phyloP scores from a whole-genome alignment of 2,888 invertebrate genomes.

The Baronia brevicornis region DNA sequence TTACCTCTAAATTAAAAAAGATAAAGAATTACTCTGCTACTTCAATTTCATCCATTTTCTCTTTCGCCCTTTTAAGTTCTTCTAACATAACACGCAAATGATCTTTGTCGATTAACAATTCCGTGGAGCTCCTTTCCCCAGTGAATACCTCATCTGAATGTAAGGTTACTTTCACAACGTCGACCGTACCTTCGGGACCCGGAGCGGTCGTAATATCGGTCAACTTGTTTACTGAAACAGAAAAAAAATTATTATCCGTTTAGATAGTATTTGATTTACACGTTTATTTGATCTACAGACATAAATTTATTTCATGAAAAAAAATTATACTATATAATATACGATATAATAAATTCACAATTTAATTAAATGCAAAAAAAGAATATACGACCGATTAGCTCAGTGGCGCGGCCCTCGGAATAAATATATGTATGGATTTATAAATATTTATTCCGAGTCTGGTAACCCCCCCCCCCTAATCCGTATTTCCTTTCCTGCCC shows the following conservation, averaged over 20 bases:
- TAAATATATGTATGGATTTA: no score
- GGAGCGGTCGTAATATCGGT: constrained; percentile 38
- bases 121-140: constrained; percentile 39
- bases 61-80: constrained; percentile 47
- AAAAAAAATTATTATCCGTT: constrained; percentile 5
- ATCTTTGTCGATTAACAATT: constrained; percentile 47
- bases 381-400: no score
- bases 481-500: no score
- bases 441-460: no score
- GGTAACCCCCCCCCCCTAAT: no score
- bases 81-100: constrained; percentile 38
- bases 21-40: background rate
- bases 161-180: constrained; percentile 43
- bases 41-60: constrained; percentile 49
- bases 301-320: no score
- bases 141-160: constrained; percentile 43
- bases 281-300: no score
- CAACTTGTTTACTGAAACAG: constrained; percentile 53
- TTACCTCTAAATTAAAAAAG: background rate
- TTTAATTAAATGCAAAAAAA: no score
- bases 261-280: no score
- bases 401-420: no score
- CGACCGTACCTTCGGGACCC: constrained; percentile 46
- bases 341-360: no score
- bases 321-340: no score